Base-by-base conservation (phyloP, 1,140 invertebrate genomes). In the Wiebesia pumilae region DNA sequence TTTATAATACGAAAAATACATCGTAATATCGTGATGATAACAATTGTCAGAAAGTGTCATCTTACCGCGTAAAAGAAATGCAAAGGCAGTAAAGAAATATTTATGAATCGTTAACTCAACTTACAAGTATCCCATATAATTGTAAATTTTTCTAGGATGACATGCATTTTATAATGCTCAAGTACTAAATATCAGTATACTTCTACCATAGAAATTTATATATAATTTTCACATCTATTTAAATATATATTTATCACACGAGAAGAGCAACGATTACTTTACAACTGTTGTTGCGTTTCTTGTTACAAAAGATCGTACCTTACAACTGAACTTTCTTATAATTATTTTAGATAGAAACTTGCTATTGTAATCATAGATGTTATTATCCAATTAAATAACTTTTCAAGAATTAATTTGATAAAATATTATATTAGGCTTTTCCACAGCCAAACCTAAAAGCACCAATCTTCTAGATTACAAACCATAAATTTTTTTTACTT, bases 51-150 rank as follows among this genome's bases (percentile, higher is more conserved):
- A 81, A 77, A 87, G 40, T 54, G 33, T 83, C 62, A 87, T 78
- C 65, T 75, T 83, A 83, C 73, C 58, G 65, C 27, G 16, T 38
- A 81, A 83, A 75, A 87, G 38, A 81, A 87, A 87, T 87, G 86
- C 86, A 87, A 87, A 87, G 82, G 82, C 82, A 84, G 86, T 87
- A 81, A 87, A 81, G 0, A 84, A 84, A 81, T 80, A 67, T 71
- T 67, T 51, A 80, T 65, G 65, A 62, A 83, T 87, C 75, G 86
- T 87, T 71, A 84, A 84, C 67, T 84, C 69, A 69, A 69, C 81
- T 81, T 62, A 87, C 82, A 84, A 40, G 54, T 81, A 27, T 84
- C 82, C 75, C 82, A 77, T 84, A 81, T 79, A 83, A 78, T 73
- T 84, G 62, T 81, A 80, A 47, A 83, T 79, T 87, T 65, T 19